Base-by-base conservation (phyloP, 2,797 vertebrate species). In the Xenopus petersii region DNA sequence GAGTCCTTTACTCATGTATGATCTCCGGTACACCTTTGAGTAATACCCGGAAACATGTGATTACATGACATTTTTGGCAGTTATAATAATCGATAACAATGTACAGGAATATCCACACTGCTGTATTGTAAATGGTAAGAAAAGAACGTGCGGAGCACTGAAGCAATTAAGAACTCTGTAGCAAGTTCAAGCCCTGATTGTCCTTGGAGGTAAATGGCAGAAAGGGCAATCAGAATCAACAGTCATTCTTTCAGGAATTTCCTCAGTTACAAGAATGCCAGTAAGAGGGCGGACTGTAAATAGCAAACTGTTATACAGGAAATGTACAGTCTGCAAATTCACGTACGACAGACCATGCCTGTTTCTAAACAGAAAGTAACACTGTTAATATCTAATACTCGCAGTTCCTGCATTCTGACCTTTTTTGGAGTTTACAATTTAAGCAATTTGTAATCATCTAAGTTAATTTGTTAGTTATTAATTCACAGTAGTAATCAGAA, bases 241-340 rank as follows among this genome's bases (percentile, higher is more conserved):
- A 42, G 36, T 6, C 36, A 42, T 42, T 42, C 36, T 42, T 42
- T 42, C 8, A 42, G 36, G 36, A 42, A 42, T 42, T 42, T 42
- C 36, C 36, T 42, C 36, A 42, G 36, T 42, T 42, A 9, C 46
- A 75, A 65, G 64, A 77, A 51, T 36, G 61, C 71, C 68, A 72
- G 63, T 77, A 26, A 77, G 48, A 61, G 69, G 75, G 70, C 58
- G 63, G 62, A 58, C 3, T 62, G 11, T 59, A 66, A 76, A 77
- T 33, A 76, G 58, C 55, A 15, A n/a, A 64, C 49, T 48, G 61
- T 75, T 60, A 46, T 26, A 67, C 75, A 71, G 75, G 75, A 77
- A 77, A 62, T 47, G 11, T 55, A 67, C 21, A 42, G 24, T 17
- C 24, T 21, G 12, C 16, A 61, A 63, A 67, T 16, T 30, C 69